Base-by-base conservation (phyloP, 2,113 vertebrate species). In the Phylloscopus trochilus region DNA sequence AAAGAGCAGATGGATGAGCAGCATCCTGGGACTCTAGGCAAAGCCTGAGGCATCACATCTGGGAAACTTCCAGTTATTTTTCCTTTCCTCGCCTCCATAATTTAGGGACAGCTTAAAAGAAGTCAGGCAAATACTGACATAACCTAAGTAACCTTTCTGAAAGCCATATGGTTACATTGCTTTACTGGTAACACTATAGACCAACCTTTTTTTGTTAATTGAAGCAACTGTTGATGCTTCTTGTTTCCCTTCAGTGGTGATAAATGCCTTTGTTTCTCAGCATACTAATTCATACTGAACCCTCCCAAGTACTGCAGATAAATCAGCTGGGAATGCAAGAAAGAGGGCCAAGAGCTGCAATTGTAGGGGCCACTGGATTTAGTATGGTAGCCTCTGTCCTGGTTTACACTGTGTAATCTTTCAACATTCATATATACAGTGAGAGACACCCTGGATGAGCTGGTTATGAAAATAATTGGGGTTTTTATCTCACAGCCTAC, bases 241-340 rank as follows among this genome's bases (percentile, higher is more conserved):
- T 69, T 53, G 44, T 24, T 90, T 80, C 63, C 87, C 81, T 95
- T 89, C 83, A 43, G n/a, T 75, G 41, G 21, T 91, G 73, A 92
- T 56, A 97, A 96, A 97, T 49, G 51, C 67, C 75, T 70, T 86
- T 79, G 33, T 56, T 37, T 87, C 67, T 75, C 63, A 81, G 67
- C 62, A 90, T 84, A 88, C 18, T 67, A 91, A 55, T 94, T 95
- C 62, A 47, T 9, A 37, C 24, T 16, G 30, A 89, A 78, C 82
- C 63, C 69, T 81, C 75, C 51, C 37, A n/a, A 84, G 24, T 44
- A 53, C 41, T 91, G n/a, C 78, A 93, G 84, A 76, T 41, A 91
- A 49, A 96, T 92, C 93, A 76, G 62, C 60, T 44, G 52, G 90
- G 68, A 63, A 37, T 76, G 62, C 22, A 24, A 79, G 52, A 67